A percentile compares a stretch with the other conserved stretches of the same genome.
phyloP scores from a whole-genome alignment of 2,113 vertebrate genomes.

The Sus scrofa region DNA sequence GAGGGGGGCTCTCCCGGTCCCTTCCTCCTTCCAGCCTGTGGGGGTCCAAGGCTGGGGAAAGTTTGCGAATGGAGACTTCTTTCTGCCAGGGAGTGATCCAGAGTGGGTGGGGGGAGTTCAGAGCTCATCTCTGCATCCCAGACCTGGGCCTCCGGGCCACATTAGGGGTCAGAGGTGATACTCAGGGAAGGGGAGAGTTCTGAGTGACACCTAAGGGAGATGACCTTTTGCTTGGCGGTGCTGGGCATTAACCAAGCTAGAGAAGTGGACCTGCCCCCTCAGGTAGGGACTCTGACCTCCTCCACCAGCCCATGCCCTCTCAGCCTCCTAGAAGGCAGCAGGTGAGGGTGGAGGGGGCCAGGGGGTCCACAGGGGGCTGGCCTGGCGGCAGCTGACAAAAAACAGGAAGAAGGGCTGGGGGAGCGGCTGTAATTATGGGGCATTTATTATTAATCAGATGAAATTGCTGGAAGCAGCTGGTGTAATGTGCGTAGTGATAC shows the following conservation, averaged over 20 bases:
- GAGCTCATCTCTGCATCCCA: background rate
- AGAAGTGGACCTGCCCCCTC: background rate
- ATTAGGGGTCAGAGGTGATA: conserved; percentile 12
- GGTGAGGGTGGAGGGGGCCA: conserved; percentile 58
- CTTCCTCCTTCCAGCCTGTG: background rate
- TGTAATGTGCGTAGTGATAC: conserved; percentile 88
- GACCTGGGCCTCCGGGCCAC: background rate
- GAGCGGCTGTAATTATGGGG: conserved; percentile 90
- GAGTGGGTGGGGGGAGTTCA: background rate
- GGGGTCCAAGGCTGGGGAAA: conserved; percentile 2
- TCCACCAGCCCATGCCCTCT: background rate
- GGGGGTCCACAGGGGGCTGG: conserved; percentile 61
- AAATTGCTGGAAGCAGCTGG: conserved; percentile 91
- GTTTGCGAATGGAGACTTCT: conserved; percentile 43
- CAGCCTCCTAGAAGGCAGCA: conserved; percentile 61
- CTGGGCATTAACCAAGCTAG: background rate
- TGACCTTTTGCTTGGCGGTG: conserved; percentile 42
- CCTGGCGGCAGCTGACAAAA: conserved; percentile 87
- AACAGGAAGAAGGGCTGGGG: conserved; percentile 87
- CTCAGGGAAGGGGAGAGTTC: background rate
- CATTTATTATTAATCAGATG: conserved; percentile 92
- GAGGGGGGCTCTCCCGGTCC: background rate
- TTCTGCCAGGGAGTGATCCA: conserved; percentile 19
- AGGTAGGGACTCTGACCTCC: conserved; percentile 40
- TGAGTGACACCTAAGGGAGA: background rate